Percentiles rank a stretch among this genome's conserved stretches.
phyloP scores from a whole-genome alignment of 1,140 invertebrate species.

The Cephus cinctus region DNA sequence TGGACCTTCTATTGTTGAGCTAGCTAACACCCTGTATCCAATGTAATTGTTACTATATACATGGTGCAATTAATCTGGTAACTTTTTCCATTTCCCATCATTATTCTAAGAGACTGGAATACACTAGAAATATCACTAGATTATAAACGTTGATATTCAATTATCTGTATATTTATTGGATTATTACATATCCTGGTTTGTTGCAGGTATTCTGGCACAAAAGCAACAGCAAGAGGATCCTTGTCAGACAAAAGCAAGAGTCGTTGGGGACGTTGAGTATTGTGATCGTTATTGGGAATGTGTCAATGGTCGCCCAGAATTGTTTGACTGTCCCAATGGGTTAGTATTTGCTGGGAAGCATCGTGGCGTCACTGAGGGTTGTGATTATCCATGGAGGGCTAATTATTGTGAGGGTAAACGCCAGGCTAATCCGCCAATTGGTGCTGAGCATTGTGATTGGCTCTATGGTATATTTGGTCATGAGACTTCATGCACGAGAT shows the following conservation, averaged over 20 bases:
- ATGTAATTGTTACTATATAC: too few relatives aligned
- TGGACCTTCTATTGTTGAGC: too few relatives aligned
- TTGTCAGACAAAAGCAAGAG: conserved; percentile 72
- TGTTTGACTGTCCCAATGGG: conserved; percentile 89
- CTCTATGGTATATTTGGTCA: conserved; percentile 91
- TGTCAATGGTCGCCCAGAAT: conserved; percentile 70
- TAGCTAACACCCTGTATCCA: too few relatives aligned
- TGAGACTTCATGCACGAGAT: conserved; percentile 87
- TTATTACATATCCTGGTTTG: too few relatives aligned
- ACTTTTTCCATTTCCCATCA: conserved; percentile 9
- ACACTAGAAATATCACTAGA: background rate
- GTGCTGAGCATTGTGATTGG: conserved; percentile 88
- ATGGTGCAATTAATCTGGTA: conserved; percentile 12
- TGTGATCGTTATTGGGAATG: conserved; percentile 90
- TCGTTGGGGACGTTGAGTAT: conserved; percentile 75
- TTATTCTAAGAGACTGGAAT: conserved; percentile 14
- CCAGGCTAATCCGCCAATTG: conserved; percentile 77
- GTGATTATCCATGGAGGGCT: conserved; percentile 86
- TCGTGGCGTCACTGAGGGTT: conserved; percentile 81
- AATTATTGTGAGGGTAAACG: conserved; percentile 81
- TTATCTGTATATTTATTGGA: background rate
- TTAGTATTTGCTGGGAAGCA: conserved; percentile 86
- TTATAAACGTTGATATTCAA: conserved; percentile 1
- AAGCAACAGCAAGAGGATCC: conserved; percentile 68
- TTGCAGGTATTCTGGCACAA: conserved; percentile 39